Base-by-base conservation (phyloP, 2,888 invertebrate genomes). In the Yponomeuta plumbellus region DNA sequence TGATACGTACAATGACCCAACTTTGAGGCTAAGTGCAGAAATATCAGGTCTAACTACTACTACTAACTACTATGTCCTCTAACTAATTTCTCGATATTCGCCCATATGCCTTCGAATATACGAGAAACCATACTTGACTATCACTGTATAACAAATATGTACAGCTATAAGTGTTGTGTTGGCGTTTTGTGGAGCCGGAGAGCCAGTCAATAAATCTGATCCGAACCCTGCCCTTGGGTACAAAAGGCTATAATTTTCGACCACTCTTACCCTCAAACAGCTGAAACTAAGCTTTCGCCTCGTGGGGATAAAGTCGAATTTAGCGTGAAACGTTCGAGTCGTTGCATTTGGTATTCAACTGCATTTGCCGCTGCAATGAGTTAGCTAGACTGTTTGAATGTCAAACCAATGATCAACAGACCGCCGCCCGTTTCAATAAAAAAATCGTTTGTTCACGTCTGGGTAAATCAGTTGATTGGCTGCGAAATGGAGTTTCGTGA, bases 361-460 rank as follows among this genome's bases (percentile, higher is more conserved):
- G 69, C 65, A 70, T 70, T 69, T 69, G 68, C 73, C 79, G 80
- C 76, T 89, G 89, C 89, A 89, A 86, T 85, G 85, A 85, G 83
- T 85, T 82, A 81, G 88, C 84, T 88, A 88, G 88, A 83, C 84
- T 76, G 85, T 88, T 86, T 91, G 90, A 91, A 91, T 88, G 91
- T 91, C 91, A 91, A 90, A 91, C 87, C 86, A 91, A 91, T 91
- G 86, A 89, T 88, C 86, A 83, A 80, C 81, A 80, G 85, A 81
- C 85, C 82, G 84, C 80, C 79, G 84, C 74, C 75, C 79, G 78
- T 74, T 80, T 84, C 85, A 88, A 89, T 91, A 89, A 90, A 90
- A 87, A 86, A 84, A 88, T 88, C 86, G 88, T 88, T 86, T 86
- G 88, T 89, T 85, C 84, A 81, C 78, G 82, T 88, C 85, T 78